Evolutionary conservation across 1,140 invertebrate species (phyloP).

Genomic region (Armadillidium nasatum): DNA sequence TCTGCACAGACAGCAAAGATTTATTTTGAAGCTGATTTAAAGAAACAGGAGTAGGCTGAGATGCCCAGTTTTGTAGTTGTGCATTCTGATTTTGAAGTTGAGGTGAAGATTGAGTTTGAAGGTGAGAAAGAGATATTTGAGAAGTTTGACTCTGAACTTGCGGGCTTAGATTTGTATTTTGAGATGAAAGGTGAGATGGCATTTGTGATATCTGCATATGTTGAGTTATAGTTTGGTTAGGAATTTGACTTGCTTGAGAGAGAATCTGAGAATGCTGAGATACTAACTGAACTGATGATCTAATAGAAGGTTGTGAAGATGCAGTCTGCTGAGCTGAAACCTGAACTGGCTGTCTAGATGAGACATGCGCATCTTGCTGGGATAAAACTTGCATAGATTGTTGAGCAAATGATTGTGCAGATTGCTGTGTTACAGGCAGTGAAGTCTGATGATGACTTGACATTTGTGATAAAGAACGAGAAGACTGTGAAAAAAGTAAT

Average conservation of each 20-base stretch:
- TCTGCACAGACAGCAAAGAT: background rate
- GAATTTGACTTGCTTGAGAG: slow-evolving; percentile 27
- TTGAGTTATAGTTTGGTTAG: slow-evolving; percentile 33
- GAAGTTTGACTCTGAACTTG: slow-evolving; percentile 17
- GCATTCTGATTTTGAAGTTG: background rate
- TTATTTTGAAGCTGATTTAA: background rate
- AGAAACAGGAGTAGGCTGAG: slow-evolving; percentile 1
- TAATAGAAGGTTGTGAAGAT: too few species aligned
- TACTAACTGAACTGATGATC: too few species aligned
- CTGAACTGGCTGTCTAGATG: background rate
- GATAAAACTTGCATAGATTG: background rate
- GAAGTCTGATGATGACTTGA: slow-evolving; percentile 1
- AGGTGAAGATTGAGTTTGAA: background rate
- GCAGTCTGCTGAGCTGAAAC: slow-evolving; percentile 1
- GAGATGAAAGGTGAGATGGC: too few species aligned
- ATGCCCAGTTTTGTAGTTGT: background rate
- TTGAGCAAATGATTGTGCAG: background rate
- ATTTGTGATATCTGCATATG: too few species aligned
- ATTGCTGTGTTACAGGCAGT: background rate
- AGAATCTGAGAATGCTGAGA: slow-evolving; percentile 20
- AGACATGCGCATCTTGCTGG: background rate
- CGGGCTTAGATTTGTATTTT: too few species aligned
- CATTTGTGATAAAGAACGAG: background rate
- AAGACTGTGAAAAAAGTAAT: background rate
- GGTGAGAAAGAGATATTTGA: slow-evolving; percentile 20